These are phyloP conservation scores for Augiades crinisus DNA, from an alignment of 2,888 invertebrate genomes.

Conservation along the genomic window DNA sequence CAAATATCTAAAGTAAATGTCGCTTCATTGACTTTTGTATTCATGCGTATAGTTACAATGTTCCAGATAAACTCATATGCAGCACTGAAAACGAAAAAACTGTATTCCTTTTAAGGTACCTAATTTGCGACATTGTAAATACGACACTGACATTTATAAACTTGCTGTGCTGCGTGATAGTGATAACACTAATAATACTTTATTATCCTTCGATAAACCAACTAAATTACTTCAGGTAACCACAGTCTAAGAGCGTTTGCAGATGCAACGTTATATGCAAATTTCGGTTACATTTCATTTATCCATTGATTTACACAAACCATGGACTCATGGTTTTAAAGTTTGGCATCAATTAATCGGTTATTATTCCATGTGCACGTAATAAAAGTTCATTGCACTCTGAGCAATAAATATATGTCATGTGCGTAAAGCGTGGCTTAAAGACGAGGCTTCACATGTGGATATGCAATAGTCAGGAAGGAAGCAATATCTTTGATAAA, in stretches of 20 bases:
- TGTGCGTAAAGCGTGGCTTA: slow-evolving; percentile 62
- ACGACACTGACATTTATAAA: too few relatives aligned
- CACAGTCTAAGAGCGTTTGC: slow-evolving; percentile 63
- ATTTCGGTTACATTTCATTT: slow-evolving; percentile 60
- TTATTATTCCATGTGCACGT: slow-evolving; percentile 83
- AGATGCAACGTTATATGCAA: slow-evolving; percentile 51
- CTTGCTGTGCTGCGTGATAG: too few relatives aligned
- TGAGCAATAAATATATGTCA: slow-evolving; percentile 63
- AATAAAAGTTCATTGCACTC: slow-evolving; percentile 81
- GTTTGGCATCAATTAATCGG: slow-evolving; percentile 86
- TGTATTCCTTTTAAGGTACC: too few relatives aligned
- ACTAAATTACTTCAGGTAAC: slow-evolving; percentile 67
- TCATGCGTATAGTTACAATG: slow-evolving; percentile 81
- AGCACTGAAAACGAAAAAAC: slow-evolving; percentile 80
- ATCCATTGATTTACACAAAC: slow-evolving; percentile 85
- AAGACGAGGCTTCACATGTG: slow-evolving; percentile 58
- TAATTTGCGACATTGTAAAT: too few relatives aligned
- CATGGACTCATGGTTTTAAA: slow-evolving; percentile 84
- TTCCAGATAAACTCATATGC: slow-evolving; percentile 69
- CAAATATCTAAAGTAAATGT: slow-evolving; percentile 78
- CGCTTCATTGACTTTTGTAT: slow-evolving; percentile 68
- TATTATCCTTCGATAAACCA: too few relatives aligned
- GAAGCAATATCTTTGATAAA: slow-evolving; percentile 81
- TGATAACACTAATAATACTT: too few relatives aligned
- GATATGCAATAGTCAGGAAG: slow-evolving; percentile 78